phyloP scores from a whole-genome alignment of 2,113 vertebrate species.

The Lutjanus erythropterus region DNA sequence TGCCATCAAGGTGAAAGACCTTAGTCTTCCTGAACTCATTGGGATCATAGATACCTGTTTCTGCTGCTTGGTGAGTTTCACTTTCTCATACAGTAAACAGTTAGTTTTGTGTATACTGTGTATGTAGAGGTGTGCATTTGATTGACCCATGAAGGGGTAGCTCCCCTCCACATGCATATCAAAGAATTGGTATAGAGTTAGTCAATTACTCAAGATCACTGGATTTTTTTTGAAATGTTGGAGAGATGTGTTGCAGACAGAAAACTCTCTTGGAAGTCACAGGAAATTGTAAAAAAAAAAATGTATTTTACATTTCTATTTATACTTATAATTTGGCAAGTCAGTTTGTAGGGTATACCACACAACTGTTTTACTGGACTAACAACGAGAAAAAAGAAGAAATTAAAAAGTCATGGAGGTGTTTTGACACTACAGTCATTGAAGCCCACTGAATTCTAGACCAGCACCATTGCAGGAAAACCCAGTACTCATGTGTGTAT shows the following conservation, averaged over 20 bases:
- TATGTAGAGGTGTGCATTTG: background rate
- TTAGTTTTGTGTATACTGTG: background rate
- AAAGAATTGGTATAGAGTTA: background rate
- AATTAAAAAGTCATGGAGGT: too few species aligned
- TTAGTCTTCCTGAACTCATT: constrained; percentile 94
- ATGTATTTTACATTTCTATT: background rate
- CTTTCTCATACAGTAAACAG: background rate
- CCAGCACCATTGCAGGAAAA: background rate
- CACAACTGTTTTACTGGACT: too few species aligned
- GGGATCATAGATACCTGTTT: constrained; percentile 99
- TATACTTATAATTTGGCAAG: background rate
- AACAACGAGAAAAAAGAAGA: too few species aligned
- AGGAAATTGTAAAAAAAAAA: too few species aligned
- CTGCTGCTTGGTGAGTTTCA: constrained; percentile 93
- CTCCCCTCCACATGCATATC: background rate
- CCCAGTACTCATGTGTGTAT: background rate
- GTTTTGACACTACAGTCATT: background rate
- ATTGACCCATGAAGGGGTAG: background rate
- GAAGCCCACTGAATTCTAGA: background rate
- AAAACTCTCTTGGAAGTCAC: too few species aligned
- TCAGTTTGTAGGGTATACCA: too few species aligned
- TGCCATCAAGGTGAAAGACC: constrained; percentile 95
- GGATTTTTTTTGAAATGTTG: too few species aligned
- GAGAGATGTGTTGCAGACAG: too few species aligned
- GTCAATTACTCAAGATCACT: background rate